Evolutionary conservation across 2,888 invertebrate genomes (phyloP), one percentile per base, ranked within the genome.

Genomic region (Tenthredo mesomela): DNA sequence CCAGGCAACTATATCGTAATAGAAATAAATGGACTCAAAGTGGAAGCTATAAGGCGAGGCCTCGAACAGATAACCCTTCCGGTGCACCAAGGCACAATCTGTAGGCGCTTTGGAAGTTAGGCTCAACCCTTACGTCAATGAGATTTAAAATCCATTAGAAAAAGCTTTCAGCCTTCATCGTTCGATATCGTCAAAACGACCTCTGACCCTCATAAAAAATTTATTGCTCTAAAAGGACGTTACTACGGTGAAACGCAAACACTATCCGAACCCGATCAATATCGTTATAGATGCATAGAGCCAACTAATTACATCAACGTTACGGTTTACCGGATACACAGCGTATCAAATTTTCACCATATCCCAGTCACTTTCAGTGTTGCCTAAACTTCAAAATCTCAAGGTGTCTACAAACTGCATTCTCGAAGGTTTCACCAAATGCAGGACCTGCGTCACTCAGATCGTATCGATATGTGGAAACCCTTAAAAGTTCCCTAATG

Each of bases 91-190:
- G 40, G 18, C n/a, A 54, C 50, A 77, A 54, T 54, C 77, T 50
- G 54, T 50, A 77, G 33, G 9, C 80, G 58, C 37, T 37, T 40
- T 61, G 15, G 58, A 61, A 58, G 61, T 61, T 80, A 54, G 54
- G 50, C 77, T 47, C 77, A 77, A 77, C 77, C 77, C 77, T 77
- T 50, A 54, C 77, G 33, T 80, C 61, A 50, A 80, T 61, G 80
- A 37, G 80, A 80, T 80, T 80, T 58, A 58, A 77, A 77, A 54
- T 33, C 77, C 77, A 77, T 77, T 77, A 77, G 77, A 77, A 77
- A 77, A 77, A 77, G 77, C 77, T 77, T 77, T 77, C 50, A 77
- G 54, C 77, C 40, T 54, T 33, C 50, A 77, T 54, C 47, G 77
- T 77, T 77, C 77, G 33, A 77, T 77, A 77, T 50, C 50, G 29